Evolutionary conservation across 2,113 vertebrate species (phyloP).

Genomic region (Andinoacara biseriatus): DNA sequence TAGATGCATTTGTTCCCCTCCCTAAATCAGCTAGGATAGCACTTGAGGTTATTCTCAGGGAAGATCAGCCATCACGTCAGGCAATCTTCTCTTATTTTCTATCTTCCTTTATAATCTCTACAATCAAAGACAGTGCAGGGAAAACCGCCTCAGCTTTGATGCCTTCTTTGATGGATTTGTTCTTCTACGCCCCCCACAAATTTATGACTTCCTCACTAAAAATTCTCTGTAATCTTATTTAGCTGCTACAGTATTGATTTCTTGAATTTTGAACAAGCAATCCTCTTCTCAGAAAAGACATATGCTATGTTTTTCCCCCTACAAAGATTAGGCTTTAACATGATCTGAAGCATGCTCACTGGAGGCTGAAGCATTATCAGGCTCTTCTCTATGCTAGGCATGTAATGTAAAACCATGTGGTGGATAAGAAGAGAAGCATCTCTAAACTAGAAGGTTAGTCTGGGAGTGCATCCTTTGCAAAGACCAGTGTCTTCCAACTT

Average conservation of each 20-base stretch:
- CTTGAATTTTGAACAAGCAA: slow-evolving; percentile 58
- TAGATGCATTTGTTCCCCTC: slow-evolving; percentile 71
- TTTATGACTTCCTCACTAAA: slow-evolving; percentile 27
- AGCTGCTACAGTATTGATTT: slow-evolving; percentile 70
- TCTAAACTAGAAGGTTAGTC: neutral
- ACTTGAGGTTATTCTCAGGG: slow-evolving; percentile 71
- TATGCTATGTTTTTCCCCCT: neutral
- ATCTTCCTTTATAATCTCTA: slow-evolving; percentile 74
- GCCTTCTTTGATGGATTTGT: slow-evolving; percentile 58
- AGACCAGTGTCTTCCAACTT: neutral
- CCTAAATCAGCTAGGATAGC: slow-evolving; percentile 64
- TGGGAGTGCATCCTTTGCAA: no score
- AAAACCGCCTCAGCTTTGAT: slow-evolving; percentile 53
- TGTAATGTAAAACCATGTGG: slow-evolving; percentile 57
- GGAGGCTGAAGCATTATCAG: slow-evolving; percentile 31
- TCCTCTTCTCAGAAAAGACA: slow-evolving; percentile 13
- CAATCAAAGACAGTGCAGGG: slow-evolving; percentile 71
- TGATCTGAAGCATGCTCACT: slow-evolving; percentile 22
- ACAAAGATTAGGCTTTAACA: slow-evolving; percentile 29
- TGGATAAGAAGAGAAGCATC: slow-evolving; percentile 8
- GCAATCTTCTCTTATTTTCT: slow-evolving; percentile 72
- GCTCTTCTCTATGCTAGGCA: slow-evolving; percentile 14
- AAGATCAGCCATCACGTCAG: slow-evolving; percentile 72
- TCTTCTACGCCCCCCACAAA: slow-evolving; percentile 31
- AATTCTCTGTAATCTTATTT: slow-evolving; percentile 57